These are phyloP conservation scores for Coccyzus lansbergi DNA, from an alignment of 2,797 vertebrate species.

Conservation along the genomic window DNA sequence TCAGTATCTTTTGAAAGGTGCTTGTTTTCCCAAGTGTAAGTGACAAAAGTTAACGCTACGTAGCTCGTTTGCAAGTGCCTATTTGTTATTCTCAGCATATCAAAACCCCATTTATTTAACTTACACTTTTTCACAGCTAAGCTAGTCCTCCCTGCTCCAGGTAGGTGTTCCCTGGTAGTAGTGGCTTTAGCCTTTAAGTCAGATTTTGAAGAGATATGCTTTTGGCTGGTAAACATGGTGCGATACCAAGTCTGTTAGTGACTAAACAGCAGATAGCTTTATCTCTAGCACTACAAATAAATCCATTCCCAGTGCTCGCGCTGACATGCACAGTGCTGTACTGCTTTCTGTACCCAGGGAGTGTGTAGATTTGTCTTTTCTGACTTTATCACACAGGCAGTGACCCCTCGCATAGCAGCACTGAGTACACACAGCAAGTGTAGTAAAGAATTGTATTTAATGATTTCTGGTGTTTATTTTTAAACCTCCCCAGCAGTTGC, in stretches of 20 bases:
- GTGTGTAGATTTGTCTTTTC: not conserved
- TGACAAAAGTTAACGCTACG: not conserved
- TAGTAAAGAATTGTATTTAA: not conserved
- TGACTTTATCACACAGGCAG: not conserved
- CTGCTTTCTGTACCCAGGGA: not conserved
- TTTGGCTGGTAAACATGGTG: not conserved
- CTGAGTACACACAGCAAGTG: not conserved
- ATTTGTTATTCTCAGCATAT: not conserved
- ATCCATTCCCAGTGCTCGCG: accelerated
- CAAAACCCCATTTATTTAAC: not conserved
- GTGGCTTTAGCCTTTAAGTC: not conserved
- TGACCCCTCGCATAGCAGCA: not conserved
- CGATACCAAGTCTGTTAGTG: not conserved
- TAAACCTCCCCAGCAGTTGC: not conserved
- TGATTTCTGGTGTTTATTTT: slow-evolving; percentile 13
- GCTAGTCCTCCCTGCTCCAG: not conserved
- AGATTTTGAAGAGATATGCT: not conserved
- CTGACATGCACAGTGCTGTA: not conserved
- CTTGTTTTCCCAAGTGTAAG: not conserved
- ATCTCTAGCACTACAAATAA: not conserved
- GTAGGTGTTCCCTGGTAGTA: not conserved
- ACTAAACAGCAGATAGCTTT: not conserved
- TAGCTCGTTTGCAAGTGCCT: not conserved
- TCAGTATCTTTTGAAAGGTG: not conserved
- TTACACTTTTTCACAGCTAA: not conserved